Percentiles rank a stretch among this genome's conserved stretches.
These are phyloP conservation scores for Phenganax stokvisi DNA, from an alignment of 92 coral and sea anemone genomes.

Conservation along the genomic window DNA sequence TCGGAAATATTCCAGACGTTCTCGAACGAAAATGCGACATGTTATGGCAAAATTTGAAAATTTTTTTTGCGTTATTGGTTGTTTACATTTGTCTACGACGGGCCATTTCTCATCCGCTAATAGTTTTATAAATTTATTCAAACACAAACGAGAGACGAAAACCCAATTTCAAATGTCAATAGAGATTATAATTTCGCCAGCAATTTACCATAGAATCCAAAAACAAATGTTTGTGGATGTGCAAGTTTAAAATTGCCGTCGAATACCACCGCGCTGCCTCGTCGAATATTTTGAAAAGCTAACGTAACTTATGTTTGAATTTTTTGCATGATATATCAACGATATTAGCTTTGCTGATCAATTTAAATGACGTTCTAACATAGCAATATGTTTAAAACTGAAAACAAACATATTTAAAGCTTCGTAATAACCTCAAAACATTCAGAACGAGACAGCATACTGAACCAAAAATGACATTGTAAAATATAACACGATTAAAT, in stretches of 20 bases:
- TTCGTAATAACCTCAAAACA: not conserved
- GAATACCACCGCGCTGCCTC: not conserved
- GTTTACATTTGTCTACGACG: constrained; percentile 1
- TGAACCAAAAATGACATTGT: not conserved
- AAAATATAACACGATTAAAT: not conserved
- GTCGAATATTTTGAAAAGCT: not conserved
- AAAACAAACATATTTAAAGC: not conserved
- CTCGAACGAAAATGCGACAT: not conserved
- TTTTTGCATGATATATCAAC: not conserved
- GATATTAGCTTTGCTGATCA: constrained; percentile 12
- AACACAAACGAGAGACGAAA: not conserved
- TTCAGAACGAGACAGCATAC: not conserved
- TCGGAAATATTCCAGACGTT: too few relatives aligned
- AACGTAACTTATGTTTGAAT: not conserved
- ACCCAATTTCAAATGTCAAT: not conserved
- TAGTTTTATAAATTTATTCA: constrained; percentile 11
- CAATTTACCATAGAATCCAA: not conserved
- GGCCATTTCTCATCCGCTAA: not conserved
- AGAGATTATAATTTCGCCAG: not conserved
- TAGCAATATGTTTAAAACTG: not conserved
- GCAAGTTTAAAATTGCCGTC: not conserved
- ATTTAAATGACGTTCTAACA: constrained; percentile 9
- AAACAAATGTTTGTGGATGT: too few relatives aligned
- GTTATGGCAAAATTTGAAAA: not conserved
- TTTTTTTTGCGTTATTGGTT: not conserved